Conservation (phyloP, 2,797 vertebrate species). For the Geotria australis region DNA sequence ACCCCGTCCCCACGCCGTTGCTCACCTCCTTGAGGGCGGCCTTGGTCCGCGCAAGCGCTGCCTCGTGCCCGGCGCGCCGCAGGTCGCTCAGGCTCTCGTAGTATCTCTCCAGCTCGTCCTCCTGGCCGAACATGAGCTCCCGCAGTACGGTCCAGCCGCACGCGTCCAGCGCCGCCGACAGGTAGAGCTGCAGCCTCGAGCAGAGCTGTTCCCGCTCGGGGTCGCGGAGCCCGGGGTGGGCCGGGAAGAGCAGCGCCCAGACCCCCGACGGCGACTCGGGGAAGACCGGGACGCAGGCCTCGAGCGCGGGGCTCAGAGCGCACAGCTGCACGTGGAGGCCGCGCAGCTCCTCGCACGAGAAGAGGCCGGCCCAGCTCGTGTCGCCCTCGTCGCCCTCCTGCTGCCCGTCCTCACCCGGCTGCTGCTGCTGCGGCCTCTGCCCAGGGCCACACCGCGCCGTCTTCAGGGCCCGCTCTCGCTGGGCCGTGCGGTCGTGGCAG, state of each 20-base stretch:
- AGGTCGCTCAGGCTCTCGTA: constrained; percentile 86
- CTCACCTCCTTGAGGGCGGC: constrained; percentile 54
- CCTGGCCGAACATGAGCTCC: constrained; percentile 59
- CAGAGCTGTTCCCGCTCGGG: constrained; percentile 44
- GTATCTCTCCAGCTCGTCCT: constrained; percentile 64
- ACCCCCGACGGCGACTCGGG: constrained; percentile 57
- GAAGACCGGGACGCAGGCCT: constrained; percentile 45
- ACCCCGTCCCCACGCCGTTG: too few relatives aligned
- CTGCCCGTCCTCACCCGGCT: constrained; percentile 6
- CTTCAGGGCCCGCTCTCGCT: constrained; percentile 19
- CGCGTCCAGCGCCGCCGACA: constrained; percentile 65
- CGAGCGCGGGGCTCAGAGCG: constrained; percentile 61
- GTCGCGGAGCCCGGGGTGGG: constrained; percentile 16
- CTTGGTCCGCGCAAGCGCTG: constrained; percentile 45
- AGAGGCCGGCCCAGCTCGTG: constrained; percentile 82
- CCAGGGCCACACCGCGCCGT: constrained; percentile 6
- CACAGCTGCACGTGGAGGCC: constrained; percentile 57
- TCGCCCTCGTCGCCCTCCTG: constrained; percentile 18
- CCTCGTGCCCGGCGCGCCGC: constrained; percentile 60
- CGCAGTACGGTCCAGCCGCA: constrained; percentile 93
- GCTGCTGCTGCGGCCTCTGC: constrained; percentile 6
- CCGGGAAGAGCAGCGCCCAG: constrained; percentile 63
- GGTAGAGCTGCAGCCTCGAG: constrained; percentile 56
- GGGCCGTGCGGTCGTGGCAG: constrained; percentile 68
- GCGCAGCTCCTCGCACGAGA: constrained; percentile 65